Evolutionary conservation across 2,113 vertebrate genomes (phyloP).

Genomic region (Gnathonemus longibarbis): DNA sequence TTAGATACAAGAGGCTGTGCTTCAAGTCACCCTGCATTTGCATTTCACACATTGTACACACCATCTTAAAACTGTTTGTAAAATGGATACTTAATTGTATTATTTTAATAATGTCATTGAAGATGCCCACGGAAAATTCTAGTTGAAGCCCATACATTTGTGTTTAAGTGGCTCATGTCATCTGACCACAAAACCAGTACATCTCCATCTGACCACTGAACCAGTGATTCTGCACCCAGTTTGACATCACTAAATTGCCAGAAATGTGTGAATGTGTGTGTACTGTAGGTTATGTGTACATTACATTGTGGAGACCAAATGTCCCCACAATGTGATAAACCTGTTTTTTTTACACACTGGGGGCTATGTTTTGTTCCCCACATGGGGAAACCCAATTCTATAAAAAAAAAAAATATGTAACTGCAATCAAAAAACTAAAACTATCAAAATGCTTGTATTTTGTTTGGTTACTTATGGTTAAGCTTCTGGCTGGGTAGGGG

Average conservation of each 20-base stretch:
- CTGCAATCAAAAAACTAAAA: neutral
- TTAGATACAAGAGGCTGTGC: neutral
- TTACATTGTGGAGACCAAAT: neutral
- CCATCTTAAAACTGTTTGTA: neutral
- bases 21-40: neutral
- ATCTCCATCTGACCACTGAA: neutral
- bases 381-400: neutral
- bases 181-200: neutral
- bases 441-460: neutral
- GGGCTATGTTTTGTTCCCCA: neutral
- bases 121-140: neutral
- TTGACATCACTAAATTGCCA: neutral
- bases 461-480: neutral
- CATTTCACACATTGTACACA: neutral
- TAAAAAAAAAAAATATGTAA: neutral
- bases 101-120: neutral
- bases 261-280: neutral
- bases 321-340: neutral
- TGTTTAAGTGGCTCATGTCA: neutral
- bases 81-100: neutral
- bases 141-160: neutral
- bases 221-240: neutral
- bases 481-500: neutral
- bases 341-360: neutral
- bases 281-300: neutral